A percentile compares a stretch with the other conserved stretches of the same genome.
phyloP scores from a whole-genome alignment of 92 coral and sea anemone genomes.

The Porites divaricata region DNA sequence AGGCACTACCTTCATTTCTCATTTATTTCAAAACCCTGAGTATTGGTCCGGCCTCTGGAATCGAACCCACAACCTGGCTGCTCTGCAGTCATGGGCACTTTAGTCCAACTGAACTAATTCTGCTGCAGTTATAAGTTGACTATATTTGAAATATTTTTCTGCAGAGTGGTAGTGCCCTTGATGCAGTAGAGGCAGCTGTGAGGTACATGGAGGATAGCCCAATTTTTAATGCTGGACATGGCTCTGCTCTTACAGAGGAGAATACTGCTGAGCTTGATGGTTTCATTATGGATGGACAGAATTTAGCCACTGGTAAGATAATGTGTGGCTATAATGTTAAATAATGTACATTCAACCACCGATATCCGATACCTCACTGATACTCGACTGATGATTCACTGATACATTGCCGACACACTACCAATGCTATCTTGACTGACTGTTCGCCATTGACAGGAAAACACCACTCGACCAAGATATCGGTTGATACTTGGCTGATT shows the following conservation, averaged over 20 bases:
- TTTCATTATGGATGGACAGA: conserved; percentile 84
- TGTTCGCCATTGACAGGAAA: no score
- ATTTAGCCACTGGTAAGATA: conserved; percentile 66
- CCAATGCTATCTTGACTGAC: no score
- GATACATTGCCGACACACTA: no score
- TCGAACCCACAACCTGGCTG: no score
- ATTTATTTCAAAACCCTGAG: no score
- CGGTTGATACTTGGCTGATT: no score
- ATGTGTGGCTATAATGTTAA: not conserved
- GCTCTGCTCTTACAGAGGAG: conserved; percentile 78
- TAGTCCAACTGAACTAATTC: not conserved
- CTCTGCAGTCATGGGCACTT: not conserved
- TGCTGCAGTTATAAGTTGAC: not conserved
- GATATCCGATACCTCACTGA: no score
- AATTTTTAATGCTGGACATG: conserved; percentile 90
- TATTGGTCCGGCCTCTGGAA: no score
- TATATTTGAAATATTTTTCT: not conserved
- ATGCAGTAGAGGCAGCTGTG: conserved; percentile 95
- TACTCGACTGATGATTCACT: no score
- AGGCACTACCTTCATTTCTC: no score
- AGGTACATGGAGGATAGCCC: conserved; percentile 81
- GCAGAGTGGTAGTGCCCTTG: conserved; percentile 88
- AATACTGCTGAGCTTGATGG: conserved; percentile 93
- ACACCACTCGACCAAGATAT: no score
- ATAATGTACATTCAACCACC: not conserved